Evolutionary conservation across 2,113 vertebrate species (phyloP), one percentile per base, ranked within the genome.

Genomic region (Laterallus jamaicensis): DNA sequence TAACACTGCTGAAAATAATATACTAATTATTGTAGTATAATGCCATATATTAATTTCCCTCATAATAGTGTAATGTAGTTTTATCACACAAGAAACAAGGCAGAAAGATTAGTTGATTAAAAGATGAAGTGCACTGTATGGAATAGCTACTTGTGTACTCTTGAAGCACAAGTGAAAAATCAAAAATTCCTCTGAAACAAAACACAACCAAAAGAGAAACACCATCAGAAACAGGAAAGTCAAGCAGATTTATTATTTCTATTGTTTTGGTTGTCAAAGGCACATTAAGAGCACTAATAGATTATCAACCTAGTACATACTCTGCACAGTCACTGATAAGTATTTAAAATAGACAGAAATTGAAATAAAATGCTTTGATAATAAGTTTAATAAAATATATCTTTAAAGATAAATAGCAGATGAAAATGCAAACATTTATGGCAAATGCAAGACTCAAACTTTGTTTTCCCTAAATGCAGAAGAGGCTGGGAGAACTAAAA

Each of bases 141-240:
- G 86, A 94, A 90, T 84, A 88, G 83, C 80, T 97, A 97, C 97
- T 95, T 95, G 58, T 96, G 52, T 85, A 31, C 91, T 94, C 97
- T 66, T 90, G 92, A 93, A 86, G 96, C 64, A 88, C 82, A 97
- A 93, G 81, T 81, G 96, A 92, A 97, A 97, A 96, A 96, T 97
- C 86, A 96, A 88, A 63, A 96, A 94, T 56, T 93, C 54, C 78
- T 92, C 97, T 97, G 95, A 80, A 97, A 97, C 44, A 88, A 93
- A 96, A 95, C 88, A 95, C 67, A 95, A 75, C 31, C 79, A 56
- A 32, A 86, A 83, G 54, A 88, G 69, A 94, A 20, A 91, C 4
- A 88, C 7, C 47, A 88, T 93, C 56, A 96, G 88, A 90, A 89
- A 95, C 5, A 71, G 52, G 24, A 25, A 89, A 93, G 29, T 42